Conservation (phyloP, 2,888 invertebrate genomes). For the Conomelus anceps region DNA sequence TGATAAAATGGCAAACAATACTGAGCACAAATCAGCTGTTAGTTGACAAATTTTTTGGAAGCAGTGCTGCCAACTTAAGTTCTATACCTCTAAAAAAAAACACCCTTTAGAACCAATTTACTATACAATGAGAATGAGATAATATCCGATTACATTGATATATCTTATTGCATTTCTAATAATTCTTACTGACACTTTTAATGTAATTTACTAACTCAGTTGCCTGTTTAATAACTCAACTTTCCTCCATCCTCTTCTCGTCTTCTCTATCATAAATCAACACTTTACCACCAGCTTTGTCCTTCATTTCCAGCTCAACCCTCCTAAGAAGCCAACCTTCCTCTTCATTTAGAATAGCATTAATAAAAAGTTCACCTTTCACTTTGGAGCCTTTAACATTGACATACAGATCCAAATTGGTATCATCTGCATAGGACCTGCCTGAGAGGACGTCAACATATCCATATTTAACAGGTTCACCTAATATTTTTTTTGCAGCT, state of each 20-base stretch:
- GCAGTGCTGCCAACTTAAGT: too few species aligned
- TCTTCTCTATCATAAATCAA: not conserved
- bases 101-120: too few species aligned
- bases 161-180: too few species aligned
- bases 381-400: not conserved
- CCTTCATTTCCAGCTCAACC: constrained; percentile 2
- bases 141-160: too few species aligned
- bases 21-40: too few species aligned
- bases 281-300: not conserved
- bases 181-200: too few species aligned
- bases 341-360: not conserved
- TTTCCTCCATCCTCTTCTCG: not conserved
- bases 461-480: not conserved
- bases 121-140: too few species aligned
- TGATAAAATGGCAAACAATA: too few species aligned
- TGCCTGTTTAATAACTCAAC: too few species aligned
- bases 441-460: not conserved
- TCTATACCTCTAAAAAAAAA: too few species aligned
- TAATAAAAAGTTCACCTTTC: not conserved
- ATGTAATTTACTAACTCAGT: too few species aligned
- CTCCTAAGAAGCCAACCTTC: not conserved
- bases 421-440: not conserved
- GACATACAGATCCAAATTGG: not conserved
- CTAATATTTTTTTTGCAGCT: not conserved
- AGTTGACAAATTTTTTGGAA: too few species aligned